Conservation (phyloP, 2,113 vertebrate genomes). For the Synchiropus splendidus region DNA sequence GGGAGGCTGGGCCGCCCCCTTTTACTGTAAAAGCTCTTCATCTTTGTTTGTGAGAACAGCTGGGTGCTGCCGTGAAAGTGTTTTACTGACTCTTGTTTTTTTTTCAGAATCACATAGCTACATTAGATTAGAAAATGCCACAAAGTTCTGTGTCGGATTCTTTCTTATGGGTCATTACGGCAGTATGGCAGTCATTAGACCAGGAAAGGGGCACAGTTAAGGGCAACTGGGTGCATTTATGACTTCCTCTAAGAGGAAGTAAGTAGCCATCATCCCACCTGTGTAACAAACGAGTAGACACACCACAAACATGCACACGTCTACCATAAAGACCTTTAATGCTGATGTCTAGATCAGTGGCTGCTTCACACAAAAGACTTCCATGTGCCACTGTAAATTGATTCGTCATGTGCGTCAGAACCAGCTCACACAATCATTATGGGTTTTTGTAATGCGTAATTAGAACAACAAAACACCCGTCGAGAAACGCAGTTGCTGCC, state of each 20-base stretch:
- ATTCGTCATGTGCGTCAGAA: conserved; percentile 40
- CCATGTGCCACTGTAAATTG: conserved; percentile 30
- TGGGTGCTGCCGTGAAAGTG: conserved; percentile 41
- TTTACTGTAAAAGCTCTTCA: conserved; percentile 48
- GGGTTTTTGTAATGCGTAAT: conserved; percentile 58
- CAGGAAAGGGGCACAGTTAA: conserved; percentile 61
- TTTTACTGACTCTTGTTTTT: conserved; percentile 1
- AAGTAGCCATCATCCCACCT: conserved; percentile 71
- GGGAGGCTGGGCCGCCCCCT: conserved; percentile 21
- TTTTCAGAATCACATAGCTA: conserved; percentile 15
- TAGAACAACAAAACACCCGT: conserved; percentile 43
- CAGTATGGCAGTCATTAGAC: conserved; percentile 71
- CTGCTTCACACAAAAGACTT: conserved; percentile 12
- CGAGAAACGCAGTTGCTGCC: too few species aligned
- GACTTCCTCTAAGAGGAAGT: conserved; percentile 88
- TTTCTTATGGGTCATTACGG: conserved; percentile 34
- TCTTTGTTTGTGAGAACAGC: conserved; percentile 46
- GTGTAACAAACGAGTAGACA: conserved; percentile 62
- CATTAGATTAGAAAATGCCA: too few species aligned
- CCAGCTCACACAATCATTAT: conserved; percentile 44
- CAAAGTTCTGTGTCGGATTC: too few species aligned
- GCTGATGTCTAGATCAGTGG: conserved; percentile 7
- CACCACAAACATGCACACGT: conserved; percentile 30
- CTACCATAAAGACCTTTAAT: conserved; percentile 4
- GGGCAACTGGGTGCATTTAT: conserved; percentile 76